Percentiles rank a stretch among this genome's conserved stretches.
These are phyloP conservation scores for Erebia epiphron DNA, from an alignment of 2,888 invertebrate species.

Conservation along the genomic window DNA sequence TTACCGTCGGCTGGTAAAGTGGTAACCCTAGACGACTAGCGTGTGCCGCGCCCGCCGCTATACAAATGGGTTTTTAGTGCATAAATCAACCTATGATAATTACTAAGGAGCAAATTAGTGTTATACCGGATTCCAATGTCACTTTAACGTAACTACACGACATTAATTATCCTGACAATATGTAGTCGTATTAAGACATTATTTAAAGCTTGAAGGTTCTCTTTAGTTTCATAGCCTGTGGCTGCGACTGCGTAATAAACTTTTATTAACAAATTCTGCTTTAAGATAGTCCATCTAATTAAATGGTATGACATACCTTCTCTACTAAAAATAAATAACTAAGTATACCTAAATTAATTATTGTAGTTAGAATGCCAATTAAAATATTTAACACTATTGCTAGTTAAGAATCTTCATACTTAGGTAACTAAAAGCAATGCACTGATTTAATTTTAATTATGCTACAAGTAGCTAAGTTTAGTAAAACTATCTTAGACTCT, in stretches of 20 bases:
- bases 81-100: constrained; percentile 68
- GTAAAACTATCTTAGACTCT: no score
- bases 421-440: no score
- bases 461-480: no score
- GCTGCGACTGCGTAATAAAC: background rate
- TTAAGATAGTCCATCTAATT: no score
- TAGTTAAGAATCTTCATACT: no score
- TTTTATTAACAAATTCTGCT: background rate
- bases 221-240: background rate
- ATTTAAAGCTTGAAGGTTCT: background rate
- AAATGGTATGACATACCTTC: no score
- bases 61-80: constrained; percentile 51
- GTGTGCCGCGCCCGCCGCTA: constrained; percentile 59
- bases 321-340: no score
- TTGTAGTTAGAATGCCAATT: no score
- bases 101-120: constrained; percentile 62
- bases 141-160: constrained; percentile 11
- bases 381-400: no score
- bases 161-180: constrained; percentile 6
- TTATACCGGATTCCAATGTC: constrained; percentile 48
- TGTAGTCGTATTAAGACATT: background rate
- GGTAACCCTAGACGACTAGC: constrained; percentile 41
- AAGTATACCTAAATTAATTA: background rate
- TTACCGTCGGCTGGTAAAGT: background rate
- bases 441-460: no score